Conservation (phyloP, 2,797 vertebrate genomes). For the Peromyscus eremicus region DNA sequence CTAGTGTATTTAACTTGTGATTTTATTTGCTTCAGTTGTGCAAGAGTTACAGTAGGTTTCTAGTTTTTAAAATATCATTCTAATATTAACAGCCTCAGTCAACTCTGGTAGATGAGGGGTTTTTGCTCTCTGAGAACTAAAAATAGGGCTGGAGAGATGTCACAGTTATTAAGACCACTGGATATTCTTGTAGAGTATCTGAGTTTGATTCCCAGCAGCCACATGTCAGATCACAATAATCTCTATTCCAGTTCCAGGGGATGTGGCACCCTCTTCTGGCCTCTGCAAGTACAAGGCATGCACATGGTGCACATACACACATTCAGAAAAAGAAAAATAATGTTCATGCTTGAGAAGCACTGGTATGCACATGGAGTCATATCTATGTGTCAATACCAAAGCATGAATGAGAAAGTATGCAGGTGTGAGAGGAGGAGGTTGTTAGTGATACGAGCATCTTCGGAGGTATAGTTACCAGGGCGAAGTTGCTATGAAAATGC, state of each 20-base stretch:
- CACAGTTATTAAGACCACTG: not conserved
- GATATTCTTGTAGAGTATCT: not conserved
- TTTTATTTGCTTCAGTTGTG: constrained; percentile 15
- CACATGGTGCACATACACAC: not conserved
- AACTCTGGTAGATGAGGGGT: not conserved
- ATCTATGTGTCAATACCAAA: not conserved
- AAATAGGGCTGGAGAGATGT: not conserved
- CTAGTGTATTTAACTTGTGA: constrained; percentile 26
- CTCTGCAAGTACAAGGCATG: not conserved
- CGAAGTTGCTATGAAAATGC: not conserved
- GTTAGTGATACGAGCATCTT: not conserved
- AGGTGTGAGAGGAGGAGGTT: not conserved
- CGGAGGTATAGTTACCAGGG: not conserved
- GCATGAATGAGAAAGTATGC: not conserved
- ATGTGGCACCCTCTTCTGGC: not conserved
- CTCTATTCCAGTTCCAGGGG: not conserved
- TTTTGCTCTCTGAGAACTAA: not conserved
- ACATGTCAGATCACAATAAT: not conserved
- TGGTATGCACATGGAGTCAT: not conserved
- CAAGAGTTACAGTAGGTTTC: constrained; percentile 32
- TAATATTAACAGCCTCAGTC: constrained; percentile 14
- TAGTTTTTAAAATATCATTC: not conserved
- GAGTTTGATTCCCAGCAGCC: not conserved
- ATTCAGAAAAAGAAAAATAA: constrained; percentile 46
- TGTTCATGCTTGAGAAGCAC: constrained; percentile 25